A percentile compares a stretch with the other conserved stretches of the same genome.
phyloP scores from a whole-genome alignment of 2,113 vertebrate genomes.

The Cyanistes caeruleus region DNA sequence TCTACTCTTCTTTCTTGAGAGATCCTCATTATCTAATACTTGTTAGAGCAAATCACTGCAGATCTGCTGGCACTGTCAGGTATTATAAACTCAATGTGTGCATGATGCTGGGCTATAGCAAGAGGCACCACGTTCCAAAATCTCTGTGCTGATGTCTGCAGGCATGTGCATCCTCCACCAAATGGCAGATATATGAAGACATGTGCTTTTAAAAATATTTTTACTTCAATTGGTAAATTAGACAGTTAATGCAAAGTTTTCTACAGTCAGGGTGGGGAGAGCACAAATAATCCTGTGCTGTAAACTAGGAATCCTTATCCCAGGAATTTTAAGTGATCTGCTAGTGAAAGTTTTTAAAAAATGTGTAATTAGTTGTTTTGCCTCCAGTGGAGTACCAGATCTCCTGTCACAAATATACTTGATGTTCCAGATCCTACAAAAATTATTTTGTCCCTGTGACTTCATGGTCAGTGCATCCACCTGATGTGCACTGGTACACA shows the following conservation, averaged over 20 bases:
- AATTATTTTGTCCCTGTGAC: not conserved
- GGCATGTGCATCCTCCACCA: not conserved
- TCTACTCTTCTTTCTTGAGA: not conserved
- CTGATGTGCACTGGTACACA: fast-evolving
- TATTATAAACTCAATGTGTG: not conserved
- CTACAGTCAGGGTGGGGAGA: not conserved
- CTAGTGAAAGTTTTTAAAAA: not conserved
- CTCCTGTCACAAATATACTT: not conserved
- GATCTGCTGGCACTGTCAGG: conserved; percentile 24
- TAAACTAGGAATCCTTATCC: not conserved
- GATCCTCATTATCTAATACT: not conserved
- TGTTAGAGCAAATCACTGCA: not conserved
- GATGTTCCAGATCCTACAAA: not conserved
- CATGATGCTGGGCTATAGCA: not conserved
- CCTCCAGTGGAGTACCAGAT: not conserved
- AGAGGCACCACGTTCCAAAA: not conserved
- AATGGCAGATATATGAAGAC: not conserved
- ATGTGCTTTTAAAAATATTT: not conserved
- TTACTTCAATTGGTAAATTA: not conserved
- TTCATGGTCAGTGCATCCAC: not conserved
- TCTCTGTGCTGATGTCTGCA: not conserved
- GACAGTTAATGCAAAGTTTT: not conserved
- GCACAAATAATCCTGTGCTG: not conserved
- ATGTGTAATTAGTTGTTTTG: not conserved
- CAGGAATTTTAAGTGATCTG: not conserved